phyloP scores from a whole-genome alignment of 1,140 invertebrate genomes.

The Zaprionus kolodkinae region DNA sequence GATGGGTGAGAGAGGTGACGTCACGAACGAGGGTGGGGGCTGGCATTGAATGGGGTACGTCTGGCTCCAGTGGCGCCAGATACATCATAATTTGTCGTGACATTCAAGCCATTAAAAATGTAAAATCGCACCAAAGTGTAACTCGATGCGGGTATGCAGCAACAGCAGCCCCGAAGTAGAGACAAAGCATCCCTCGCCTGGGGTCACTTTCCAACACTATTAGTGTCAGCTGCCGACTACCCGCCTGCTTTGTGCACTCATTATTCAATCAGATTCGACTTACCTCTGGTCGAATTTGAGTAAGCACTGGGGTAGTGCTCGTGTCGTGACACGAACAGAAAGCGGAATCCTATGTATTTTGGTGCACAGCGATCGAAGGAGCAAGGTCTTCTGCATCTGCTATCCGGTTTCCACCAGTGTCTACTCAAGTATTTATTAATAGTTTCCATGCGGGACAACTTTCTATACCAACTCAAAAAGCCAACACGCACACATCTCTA shows the following conservation, averaged over 20 bases:
- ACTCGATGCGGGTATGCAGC: slow-evolving; percentile 42
- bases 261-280: slow-evolving; percentile 74
- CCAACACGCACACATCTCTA: slow-evolving; percentile 27
- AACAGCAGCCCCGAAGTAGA: slow-evolving; percentile 9
- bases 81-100: slow-evolving; percentile 70
- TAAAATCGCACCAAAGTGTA: slow-evolving; percentile 64
- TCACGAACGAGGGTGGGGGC: background rate
- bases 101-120: slow-evolving; percentile 67
- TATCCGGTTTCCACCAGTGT: background rate
- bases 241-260: slow-evolving; percentile 51
- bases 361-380: background rate
- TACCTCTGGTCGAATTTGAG: slow-evolving; percentile 22
- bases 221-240: slow-evolving; percentile 41
- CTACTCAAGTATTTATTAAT: background rate
- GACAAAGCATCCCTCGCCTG: slow-evolving; percentile 6
- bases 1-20: background rate
- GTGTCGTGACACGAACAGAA: background rate
- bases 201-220: slow-evolving; percentile 53
- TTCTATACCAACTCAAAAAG: background rate
- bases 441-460: background rate
- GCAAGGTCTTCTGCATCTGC: background rate
- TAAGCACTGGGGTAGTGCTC: slow-evolving; percentile 6
- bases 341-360: background rate
- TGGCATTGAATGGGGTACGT: background rate
- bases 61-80: slow-evolving; percentile 54